These are phyloP conservation scores for Pterois miles DNA, from an alignment of 2,797 vertebrate genomes.

Conservation along the genomic window DNA sequence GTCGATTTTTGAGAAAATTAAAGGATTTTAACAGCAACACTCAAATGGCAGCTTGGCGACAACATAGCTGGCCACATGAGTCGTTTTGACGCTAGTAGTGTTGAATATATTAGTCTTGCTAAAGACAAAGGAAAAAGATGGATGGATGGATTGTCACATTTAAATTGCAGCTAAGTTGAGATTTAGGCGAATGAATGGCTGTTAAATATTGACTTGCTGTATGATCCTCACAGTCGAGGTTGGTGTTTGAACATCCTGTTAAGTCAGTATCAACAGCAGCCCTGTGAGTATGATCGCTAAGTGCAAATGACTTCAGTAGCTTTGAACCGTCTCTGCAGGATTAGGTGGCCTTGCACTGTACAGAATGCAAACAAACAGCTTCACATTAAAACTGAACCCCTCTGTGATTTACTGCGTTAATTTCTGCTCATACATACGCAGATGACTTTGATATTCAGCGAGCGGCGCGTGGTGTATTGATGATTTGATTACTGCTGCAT, in stretches of 20 bases:
- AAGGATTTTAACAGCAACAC: too few species aligned
- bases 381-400: constrained; percentile 15
- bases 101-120: not conserved
- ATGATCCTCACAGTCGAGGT: not conserved
- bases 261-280: not conserved
- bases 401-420: constrained; percentile 27
- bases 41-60: too few species aligned
- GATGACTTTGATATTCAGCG: constrained; percentile 12
- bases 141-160: not conserved
- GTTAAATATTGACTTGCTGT: not conserved
- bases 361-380: constrained; percentile 10
- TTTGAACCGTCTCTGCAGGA: constrained; percentile 26
- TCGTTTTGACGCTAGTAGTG: too few species aligned
- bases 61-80: too few species aligned
- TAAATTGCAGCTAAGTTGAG: not conserved
- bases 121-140: not conserved
- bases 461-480: not conserved
- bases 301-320: not conserved
- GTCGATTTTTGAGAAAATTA: too few species aligned
- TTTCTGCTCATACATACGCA: constrained; percentile 31
- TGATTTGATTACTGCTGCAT: constrained; percentile 43
- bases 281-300: not conserved
- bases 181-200: not conserved
- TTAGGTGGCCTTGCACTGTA: not conserved
- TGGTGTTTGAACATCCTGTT: not conserved